These are phyloP conservation scores for Oreonectes daqikongensis DNA, from an alignment of 2,797 vertebrate species.

Conservation along the genomic window DNA sequence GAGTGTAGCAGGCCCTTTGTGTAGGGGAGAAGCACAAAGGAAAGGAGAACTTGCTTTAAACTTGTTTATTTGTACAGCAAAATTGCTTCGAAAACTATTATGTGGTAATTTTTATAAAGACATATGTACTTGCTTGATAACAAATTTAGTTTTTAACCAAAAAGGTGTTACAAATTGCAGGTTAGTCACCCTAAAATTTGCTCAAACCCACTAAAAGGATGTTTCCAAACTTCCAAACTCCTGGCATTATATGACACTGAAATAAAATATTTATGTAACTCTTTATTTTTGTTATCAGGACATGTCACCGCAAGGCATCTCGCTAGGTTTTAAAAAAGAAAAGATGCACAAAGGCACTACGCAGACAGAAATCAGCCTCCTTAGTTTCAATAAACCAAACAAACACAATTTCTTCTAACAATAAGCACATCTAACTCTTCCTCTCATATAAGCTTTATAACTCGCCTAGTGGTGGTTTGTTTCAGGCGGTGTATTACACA, in stretches of 20 bases:
- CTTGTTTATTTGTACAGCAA: too few species aligned
- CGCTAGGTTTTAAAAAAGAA: not conserved
- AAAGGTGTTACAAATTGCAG: too few species aligned
- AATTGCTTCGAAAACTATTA: too few species aligned
- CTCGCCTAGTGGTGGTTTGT: conserved; percentile 1
- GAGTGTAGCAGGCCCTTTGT: conserved; percentile 6
- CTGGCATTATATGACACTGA: too few species aligned
- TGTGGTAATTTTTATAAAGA: too few species aligned
- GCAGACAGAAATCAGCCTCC: not conserved
- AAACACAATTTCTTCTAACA: conserved; percentile 24
- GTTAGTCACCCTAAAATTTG: too few species aligned
- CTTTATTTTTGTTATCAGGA: not conserved
- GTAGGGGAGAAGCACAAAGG: not conserved
- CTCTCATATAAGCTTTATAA: conserved; percentile 34
- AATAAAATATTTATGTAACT: not conserved
- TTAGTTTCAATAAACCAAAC: not conserved
- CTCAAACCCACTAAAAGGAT: too few species aligned
- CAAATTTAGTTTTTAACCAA: too few species aligned
- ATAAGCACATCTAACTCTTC: conserved; percentile 4
- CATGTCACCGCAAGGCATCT: not conserved
- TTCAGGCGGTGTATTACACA: conserved; percentile 30
- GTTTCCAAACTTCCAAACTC: too few species aligned
- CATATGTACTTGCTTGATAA: too few species aligned
- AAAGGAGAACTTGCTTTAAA: too few species aligned
- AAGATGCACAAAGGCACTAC: not conserved